Base-by-base conservation (phyloP, 2,113 vertebrate genomes). In the Romanogobio albipinnatus region DNA sequence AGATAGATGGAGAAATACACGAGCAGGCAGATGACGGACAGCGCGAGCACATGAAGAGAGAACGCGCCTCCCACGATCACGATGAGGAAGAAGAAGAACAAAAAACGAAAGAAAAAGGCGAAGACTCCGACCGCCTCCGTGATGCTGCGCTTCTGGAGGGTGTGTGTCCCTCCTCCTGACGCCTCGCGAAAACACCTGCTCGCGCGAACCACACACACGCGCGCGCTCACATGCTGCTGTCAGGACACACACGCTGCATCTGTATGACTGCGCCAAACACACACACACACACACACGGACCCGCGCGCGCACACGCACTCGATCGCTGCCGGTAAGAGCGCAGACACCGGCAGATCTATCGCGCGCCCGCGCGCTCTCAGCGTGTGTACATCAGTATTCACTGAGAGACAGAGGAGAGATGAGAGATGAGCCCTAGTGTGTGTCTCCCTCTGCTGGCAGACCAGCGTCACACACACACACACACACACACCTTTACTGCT, bases 1-100 rank as follows among this genome's bases (percentile, higher is more conserved):
- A 94, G 93, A 91, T 94, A 94, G 89, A 95, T 94, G 92, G 93
- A 92, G 84, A 94, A 94, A 90, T 94, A 95, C 91, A 95, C 92
- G 88, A 94, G 91, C 83, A 95, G 94, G 89, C 93, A 95, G 91
- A 94, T 92, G 90, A 94, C 81, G 53, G 93, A 94, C 86, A 94
- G 93, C 90, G 91, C 90, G 70, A 94, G 91, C 90, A 94, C 88
- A 90, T 93, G 92, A 90, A 93, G 91, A 86, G 93, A 92, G 71
- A 94, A 89, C 90, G 94, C 92, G 86, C 93, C 95, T 93, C 93
- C 94, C 91, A 94, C 92, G 89, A 93, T 89, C 90, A 91, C 93
- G 88, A 95, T 94, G 91, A 95, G 93, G 89, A 94, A 93, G 90
- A 94, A 93, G 90, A 94, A 94, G 92, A 95, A 95, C 87, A 94